Evolutionary conservation across 1,140 invertebrate species (phyloP).

Genomic region (Eumaeus atala): DNA sequence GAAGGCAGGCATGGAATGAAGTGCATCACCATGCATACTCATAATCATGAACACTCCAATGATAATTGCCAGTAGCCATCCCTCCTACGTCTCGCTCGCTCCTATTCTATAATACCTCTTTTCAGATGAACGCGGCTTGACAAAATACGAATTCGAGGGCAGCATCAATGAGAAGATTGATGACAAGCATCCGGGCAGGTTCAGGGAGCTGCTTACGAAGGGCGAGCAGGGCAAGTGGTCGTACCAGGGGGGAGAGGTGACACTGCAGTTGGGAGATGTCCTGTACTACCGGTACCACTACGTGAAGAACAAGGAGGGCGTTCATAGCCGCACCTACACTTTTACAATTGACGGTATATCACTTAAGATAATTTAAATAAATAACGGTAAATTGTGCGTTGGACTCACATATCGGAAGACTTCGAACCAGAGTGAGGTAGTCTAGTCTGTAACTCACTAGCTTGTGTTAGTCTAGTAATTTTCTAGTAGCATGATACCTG

Average conservation of each 20-base stretch:
- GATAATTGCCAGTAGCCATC: too few species aligned
- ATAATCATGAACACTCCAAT: too few species aligned
- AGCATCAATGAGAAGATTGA: neutral
- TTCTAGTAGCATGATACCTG: too few species aligned
- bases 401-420: neutral
- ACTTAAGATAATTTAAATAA: neutral
- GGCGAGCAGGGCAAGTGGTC: neutral
- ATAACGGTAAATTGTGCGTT: too few species aligned
- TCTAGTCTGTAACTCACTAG: too few species aligned
- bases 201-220: too few species aligned
- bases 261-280: neutral
- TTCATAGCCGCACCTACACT: neutral
- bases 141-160: neutral
- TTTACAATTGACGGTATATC: neutral
- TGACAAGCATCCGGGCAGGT: too few species aligned
- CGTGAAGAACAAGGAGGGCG: neutral
- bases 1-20: too few species aligned
- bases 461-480: too few species aligned
- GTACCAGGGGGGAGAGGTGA: neutral
- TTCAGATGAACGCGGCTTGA: neutral
- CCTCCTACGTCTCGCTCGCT: too few species aligned
- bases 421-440: neutral
- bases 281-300: neutral
- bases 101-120: too few species aligned
- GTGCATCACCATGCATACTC: too few species aligned